These are phyloP conservation scores for Bovichtus diacanthus DNA, from an alignment of 2,797 vertebrate genomes.

Conservation along the genomic window DNA sequence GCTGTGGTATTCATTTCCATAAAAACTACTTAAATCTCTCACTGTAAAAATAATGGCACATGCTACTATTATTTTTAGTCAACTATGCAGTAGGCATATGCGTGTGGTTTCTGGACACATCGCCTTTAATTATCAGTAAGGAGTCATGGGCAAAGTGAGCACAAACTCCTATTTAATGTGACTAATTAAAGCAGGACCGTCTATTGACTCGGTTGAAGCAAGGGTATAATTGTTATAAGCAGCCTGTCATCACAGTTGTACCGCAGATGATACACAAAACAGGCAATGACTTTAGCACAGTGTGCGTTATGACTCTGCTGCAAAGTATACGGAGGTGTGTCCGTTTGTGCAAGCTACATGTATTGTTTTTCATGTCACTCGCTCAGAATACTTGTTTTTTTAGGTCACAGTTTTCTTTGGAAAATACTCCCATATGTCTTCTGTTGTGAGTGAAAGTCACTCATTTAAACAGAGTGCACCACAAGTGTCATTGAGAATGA, in stretches of 20 bases:
- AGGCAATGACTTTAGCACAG: slow-evolving; percentile 53
- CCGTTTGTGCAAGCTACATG: slow-evolving; percentile 29
- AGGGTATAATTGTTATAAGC: slow-evolving; percentile 74
- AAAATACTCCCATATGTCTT: slow-evolving; percentile 17
- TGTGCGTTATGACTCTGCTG: slow-evolving; percentile 21
- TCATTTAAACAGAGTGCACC: background rate
- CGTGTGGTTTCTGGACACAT: slow-evolving; percentile 64
- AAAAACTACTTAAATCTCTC: slow-evolving; percentile 28
- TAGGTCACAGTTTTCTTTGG: slow-evolving; percentile 10
- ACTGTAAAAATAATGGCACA: slow-evolving; percentile 53
- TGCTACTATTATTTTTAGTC: slow-evolving; percentile 64
- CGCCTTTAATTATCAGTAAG: slow-evolving; percentile 63
- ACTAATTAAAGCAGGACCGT: slow-evolving; percentile 75
- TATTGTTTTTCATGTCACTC: slow-evolving; percentile 13
- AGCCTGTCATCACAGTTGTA: slow-evolving; percentile 65
- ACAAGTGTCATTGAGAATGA: slow-evolving; percentile 16
- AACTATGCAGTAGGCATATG: slow-evolving; percentile 40
- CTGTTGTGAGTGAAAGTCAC: slow-evolving; percentile 34
- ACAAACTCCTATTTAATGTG: slow-evolving; percentile 70
- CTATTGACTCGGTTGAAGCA: slow-evolving; percentile 66
- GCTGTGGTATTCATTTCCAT: slow-evolving; percentile 26
- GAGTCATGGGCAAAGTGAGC: slow-evolving; percentile 54
- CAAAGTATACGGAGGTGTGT: slow-evolving; percentile 29
- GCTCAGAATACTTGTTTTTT: slow-evolving; percentile 17
- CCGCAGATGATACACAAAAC: slow-evolving; percentile 62